Conservation (phyloP, 2,113 vertebrate species). For the Sorex araneus region DNA sequence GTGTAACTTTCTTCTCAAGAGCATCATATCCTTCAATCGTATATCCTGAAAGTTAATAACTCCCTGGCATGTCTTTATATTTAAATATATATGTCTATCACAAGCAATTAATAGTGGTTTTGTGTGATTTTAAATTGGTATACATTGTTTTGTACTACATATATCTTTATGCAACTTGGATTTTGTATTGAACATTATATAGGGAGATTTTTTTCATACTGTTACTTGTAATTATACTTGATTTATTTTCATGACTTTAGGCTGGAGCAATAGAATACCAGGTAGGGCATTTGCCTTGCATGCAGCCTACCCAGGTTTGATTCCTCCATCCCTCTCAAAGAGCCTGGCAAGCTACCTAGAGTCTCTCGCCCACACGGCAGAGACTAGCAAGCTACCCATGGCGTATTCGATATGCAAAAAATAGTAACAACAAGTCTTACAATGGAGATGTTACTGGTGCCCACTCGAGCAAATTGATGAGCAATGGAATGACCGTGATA, state of each 20-base stretch:
- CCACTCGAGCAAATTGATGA: too few relatives aligned
- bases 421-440: too few relatives aligned
- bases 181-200: neutral
- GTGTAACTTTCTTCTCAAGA: neutral
- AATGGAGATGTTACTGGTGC: too few relatives aligned
- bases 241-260: slow-evolving; percentile 47
- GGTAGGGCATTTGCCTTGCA: too few relatives aligned
- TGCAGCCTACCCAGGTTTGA: too few relatives aligned
- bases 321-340: too few relatives aligned
- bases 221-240: slow-evolving; percentile 21
- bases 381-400: too few relatives aligned
- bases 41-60: slow-evolving; percentile 24
- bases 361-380: too few relatives aligned
- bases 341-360: too few relatives aligned
- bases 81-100: neutral
- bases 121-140: slow-evolving; percentile 32
- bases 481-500: too few relatives aligned
- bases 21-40: neutral
- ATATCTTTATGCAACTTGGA: slow-evolving; percentile 49
- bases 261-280: too few relatives aligned
- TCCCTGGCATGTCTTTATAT: slow-evolving; percentile 10
- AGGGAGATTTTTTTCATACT: slow-evolving; percentile 37
- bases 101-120: neutral
- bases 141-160: neutral
- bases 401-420: too few relatives aligned